Evolutionary conservation across 2,888 invertebrate genomes (phyloP).

Genomic region (Acleris literana): DNA sequence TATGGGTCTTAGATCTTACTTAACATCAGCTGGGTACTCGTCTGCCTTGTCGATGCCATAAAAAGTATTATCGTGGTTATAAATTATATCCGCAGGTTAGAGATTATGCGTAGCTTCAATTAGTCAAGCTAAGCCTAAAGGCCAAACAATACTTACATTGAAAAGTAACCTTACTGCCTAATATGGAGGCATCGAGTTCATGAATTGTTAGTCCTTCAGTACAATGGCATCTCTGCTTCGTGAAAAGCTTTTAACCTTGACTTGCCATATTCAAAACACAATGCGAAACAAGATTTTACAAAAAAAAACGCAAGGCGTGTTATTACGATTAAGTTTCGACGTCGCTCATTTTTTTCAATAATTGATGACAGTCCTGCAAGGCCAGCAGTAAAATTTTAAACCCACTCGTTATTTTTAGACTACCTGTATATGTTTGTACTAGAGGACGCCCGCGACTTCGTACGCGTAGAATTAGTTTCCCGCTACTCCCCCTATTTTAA

Average conservation of each 20-base stretch:
- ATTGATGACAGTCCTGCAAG: too few species aligned
- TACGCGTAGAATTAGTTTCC: too few species aligned
- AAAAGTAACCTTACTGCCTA: slow-evolving; percentile 23
- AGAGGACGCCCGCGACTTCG: too few species aligned
- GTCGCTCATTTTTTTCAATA: too few species aligned
- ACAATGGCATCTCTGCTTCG: background rate
- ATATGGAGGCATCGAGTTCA: slow-evolving; percentile 13
- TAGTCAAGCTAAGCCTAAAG: slow-evolving; percentile 17
- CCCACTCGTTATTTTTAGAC: too few species aligned
- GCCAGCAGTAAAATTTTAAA: too few species aligned
- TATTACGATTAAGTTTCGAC: too few species aligned
- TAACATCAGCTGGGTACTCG: too few species aligned
- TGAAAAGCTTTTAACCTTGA: slow-evolving; percentile 13
- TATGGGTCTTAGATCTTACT: too few species aligned
- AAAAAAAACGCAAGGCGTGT: background rate
- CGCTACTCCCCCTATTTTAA: too few species aligned
- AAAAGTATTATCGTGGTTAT: background rate
- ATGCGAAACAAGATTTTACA: background rate
- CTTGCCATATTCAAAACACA: background rate
- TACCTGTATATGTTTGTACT: too few species aligned
- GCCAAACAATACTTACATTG: slow-evolving; percentile 17
- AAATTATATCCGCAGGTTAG: background rate
- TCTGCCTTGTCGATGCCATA: too few species aligned
- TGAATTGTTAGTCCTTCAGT: slow-evolving; percentile 17
- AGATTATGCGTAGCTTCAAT: slow-evolving; percentile 1